Percentiles rank a stretch among this genome's conserved stretches.
Conservation (phyloP, 2,888 invertebrate genomes). For the Hydroisotoma schaefferi region DNA sequence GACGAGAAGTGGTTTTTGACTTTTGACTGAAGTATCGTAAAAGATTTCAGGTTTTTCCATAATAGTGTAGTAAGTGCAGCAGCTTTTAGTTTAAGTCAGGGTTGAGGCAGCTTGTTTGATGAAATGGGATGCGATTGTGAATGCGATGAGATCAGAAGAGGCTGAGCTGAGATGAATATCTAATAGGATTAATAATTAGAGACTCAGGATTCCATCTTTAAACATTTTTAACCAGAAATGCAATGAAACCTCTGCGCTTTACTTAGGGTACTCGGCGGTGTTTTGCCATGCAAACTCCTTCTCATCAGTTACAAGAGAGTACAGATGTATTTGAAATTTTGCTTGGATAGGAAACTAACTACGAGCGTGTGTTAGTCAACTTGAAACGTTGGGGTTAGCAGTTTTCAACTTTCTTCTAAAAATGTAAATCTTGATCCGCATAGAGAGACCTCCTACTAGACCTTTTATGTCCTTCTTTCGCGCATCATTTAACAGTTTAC, state of each 20-base stretch:
- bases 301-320: neutral
- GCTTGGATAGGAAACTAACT: too few relatives aligned
- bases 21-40: neutral
- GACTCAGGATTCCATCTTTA: neutral
- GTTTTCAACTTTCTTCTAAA: neutral
- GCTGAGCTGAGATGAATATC: conserved; percentile 8
- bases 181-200: conserved; percentile 5
- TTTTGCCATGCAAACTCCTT: neutral
- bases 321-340: too few relatives aligned
- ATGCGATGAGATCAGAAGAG: conserved; percentile 11
- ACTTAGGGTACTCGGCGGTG: neutral
- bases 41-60: conserved; percentile 10
- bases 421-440: neutral
- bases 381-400: too few relatives aligned
- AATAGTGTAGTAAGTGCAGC: too few relatives aligned
- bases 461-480: conserved; percentile 4
- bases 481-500: neutral
- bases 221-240: conserved; percentile 1
- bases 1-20: conserved; percentile 10
- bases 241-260: neutral
- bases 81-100: too few relatives aligned
- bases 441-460: conserved; percentile 9
- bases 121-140: conserved; percentile 1
- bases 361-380: too few relatives aligned
- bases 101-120: neutral